phyloP scores from a whole-genome alignment of 2,888 invertebrate genomes.

The Hololepta plana region DNA sequence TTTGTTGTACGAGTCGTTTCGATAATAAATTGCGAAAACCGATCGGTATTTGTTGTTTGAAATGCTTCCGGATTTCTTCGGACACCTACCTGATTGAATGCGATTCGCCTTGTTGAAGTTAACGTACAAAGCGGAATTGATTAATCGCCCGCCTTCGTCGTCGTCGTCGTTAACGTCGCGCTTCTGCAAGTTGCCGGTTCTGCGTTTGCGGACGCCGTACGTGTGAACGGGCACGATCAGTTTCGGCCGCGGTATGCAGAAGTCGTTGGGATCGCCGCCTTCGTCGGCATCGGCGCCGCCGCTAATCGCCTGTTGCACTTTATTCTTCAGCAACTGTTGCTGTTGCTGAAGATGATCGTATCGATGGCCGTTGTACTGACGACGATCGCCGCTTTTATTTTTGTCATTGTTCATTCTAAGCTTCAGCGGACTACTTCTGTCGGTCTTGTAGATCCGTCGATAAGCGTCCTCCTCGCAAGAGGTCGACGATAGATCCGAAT shows the following conservation, averaged over 20 bases:
- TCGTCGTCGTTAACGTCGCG: too few relatives aligned
- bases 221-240: conserved; percentile 79
- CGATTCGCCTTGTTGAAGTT: too few relatives aligned
- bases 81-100: too few relatives aligned
- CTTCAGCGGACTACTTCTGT: conserved; percentile 12
- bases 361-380: conserved; percentile 1
- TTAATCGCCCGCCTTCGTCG: not conserved
- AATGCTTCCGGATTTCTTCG: too few relatives aligned
- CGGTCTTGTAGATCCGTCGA: conserved; percentile 19
- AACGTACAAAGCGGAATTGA: too few relatives aligned
- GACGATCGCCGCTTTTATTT: conserved; percentile 3
- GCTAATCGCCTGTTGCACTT: too few relatives aligned
- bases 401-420: conserved; percentile 1
- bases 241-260: conserved; percentile 70
- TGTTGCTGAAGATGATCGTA: conserved; percentile 3
- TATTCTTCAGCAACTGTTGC: too few relatives aligned
- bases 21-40: too few relatives aligned
- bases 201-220: conserved; percentile 58
- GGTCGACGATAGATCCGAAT: not conserved
- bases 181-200: conserved; percentile 52
- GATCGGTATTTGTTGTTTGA: too few relatives aligned
- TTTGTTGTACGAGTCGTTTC: too few relatives aligned
- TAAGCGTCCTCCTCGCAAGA: conserved; percentile 7
- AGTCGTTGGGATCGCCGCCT: conserved; percentile 29
- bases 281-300: too few relatives aligned